Percentiles rank a stretch among this genome's conserved stretches.
Evolutionary conservation across 1,140 invertebrate species (phyloP).

Genomic region (Eubasilissa regina): DNA sequence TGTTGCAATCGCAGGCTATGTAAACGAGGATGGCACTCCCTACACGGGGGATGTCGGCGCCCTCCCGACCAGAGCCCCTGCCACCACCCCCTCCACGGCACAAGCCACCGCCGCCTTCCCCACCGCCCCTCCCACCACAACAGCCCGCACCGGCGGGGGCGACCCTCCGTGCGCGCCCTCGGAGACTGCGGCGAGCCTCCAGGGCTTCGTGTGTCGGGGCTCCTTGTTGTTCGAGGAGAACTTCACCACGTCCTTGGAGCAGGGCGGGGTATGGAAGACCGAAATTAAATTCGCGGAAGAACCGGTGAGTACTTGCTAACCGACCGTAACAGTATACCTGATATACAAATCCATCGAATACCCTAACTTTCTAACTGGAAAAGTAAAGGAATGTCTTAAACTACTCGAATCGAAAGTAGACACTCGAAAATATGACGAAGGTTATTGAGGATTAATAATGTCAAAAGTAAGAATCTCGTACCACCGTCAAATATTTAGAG

Average conservation of each 20-base stretch:
- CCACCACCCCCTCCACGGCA: constrained; percentile 16
- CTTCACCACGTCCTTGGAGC: constrained; percentile 70
- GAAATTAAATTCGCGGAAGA: constrained; percentile 69
- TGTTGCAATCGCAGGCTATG: constrained; percentile 26
- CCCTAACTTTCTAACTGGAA: too few species aligned
- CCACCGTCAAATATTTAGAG: too few species aligned
- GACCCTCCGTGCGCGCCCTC: constrained; percentile 62
- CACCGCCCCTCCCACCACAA: constrained; percentile 4
- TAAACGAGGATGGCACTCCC: constrained; percentile 48
- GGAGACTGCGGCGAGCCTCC: constrained; percentile 61
- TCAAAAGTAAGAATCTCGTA: too few species aligned
- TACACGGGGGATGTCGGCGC: background rate
- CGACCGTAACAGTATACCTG: too few species aligned
- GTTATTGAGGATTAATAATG: too few species aligned
- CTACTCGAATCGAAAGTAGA: too few species aligned
- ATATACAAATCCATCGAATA: too few species aligned
- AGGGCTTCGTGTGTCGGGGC: constrained; percentile 70
- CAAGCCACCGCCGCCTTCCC: constrained; percentile 31
- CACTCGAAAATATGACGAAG: too few species aligned
- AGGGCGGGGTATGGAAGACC: constrained; percentile 43
- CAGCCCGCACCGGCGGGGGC: background rate
- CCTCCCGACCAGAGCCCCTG: background rate
- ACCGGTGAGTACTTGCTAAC: constrained; percentile 63
- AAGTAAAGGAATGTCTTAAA: too few species aligned
- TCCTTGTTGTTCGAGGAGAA: constrained; percentile 73